Percentiles rank a stretch among this genome's conserved stretches.
Evolutionary conservation across 2,797 vertebrate species (phyloP).

Genomic region (Neopelma chrysocephalum): DNA sequence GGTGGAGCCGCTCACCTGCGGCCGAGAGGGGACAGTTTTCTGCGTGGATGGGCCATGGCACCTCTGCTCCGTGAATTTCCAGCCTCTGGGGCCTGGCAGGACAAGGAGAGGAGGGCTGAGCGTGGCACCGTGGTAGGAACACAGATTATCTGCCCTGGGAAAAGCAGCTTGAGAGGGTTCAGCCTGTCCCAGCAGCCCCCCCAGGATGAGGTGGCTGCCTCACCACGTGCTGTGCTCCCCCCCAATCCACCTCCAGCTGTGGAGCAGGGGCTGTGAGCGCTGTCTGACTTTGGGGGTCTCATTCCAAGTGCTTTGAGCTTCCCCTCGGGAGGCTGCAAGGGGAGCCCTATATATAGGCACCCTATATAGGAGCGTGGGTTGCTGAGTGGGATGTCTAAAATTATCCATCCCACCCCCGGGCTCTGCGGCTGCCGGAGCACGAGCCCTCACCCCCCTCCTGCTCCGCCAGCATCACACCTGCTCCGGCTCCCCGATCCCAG

Average conservation of each 20-base stretch:
- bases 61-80: background rate
- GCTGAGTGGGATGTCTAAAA: slow-evolving; percentile 56
- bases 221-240: rapidly evolving
- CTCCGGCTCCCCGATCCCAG: background rate
- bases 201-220: background rate
- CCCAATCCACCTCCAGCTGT: background rate
- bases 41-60: rapidly evolving
- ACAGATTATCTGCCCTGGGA: background rate
- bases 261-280: background rate
- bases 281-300: background rate
- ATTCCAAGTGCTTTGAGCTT: background rate
- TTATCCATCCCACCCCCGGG: slow-evolving; percentile 43
- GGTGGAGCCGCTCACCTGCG: background rate
- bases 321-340: background rate
- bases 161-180: background rate
- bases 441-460: background rate
- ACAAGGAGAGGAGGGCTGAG: background rate
- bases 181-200: background rate
- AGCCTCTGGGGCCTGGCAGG: background rate
- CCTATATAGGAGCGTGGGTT: slow-evolving; percentile 25
- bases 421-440: background rate
- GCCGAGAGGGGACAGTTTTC: rapidly evolving
- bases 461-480: background rate
- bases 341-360: slow-evolving; percentile 53
- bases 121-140: rapidly evolving